Base-by-base conservation (phyloP, 2,113 vertebrate genomes). In the Dendrocopos noguchii region DNA sequence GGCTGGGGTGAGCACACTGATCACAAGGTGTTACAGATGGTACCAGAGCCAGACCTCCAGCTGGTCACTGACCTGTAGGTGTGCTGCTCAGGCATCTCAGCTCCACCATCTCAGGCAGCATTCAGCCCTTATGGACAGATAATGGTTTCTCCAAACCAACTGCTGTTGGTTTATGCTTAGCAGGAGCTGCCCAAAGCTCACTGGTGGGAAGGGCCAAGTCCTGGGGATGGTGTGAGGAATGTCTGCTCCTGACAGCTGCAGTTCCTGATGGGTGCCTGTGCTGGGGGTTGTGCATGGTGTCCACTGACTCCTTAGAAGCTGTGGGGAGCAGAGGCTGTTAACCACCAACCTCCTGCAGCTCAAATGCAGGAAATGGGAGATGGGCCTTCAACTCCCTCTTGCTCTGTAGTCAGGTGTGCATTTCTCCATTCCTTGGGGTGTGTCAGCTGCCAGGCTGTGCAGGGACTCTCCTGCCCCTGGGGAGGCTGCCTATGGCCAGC, bases 201-300 rank as follows among this genome's bases (percentile, higher is more conserved):
- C 17, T 29, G 16, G 39, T 27, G 29, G 27, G 17, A 67, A 84
- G 57, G 18, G 15, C 59, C 55, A 36, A 14, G 36, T 25, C 47
- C 8, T 4, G 12, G 20, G 10, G 10, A 5, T 60, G 27, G 21
- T 60, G 19, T 46, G 74, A 55, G n/a, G 0, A 0, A 63, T 52
- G n/a, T 4, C 10, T 68, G 3, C 67, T 83, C 31, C 42, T 63
- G 42, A n/a, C 33, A 87, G 42, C 42, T 31, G 21, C 42, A 1
- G 3, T 66, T 56, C 34, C 39, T 59, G 20, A 8, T 73, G 36
- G 7, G 55, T 52, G 28, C 6, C 50, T 68, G 18, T 28, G 50
- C 50, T 50, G 50, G 50, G 50, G 50, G 50, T 2, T 10, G 44
- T 16, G 5, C 34, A 31, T 36, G 15, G 6, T 34, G 47, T 5